Evolutionary conservation across 2,888 invertebrate species (phyloP), one percentile per base, ranked within the genome.

Genomic region (Orthonevra nobilis): DNA sequence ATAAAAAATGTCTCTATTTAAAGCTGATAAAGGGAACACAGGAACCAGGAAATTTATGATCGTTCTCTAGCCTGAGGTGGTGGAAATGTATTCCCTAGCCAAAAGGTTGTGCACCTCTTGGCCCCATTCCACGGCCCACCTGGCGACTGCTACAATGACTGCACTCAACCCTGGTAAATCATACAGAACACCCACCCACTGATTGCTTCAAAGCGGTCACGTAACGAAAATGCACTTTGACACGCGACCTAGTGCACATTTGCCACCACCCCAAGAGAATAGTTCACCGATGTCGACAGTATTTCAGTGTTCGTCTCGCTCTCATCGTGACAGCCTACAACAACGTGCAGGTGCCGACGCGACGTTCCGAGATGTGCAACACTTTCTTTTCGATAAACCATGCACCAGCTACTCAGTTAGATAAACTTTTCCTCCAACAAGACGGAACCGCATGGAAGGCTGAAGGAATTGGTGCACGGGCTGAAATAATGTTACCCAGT

Each of bases 141-240:
- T 20, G 36, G 17, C n/a, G n/a, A n/a, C n/a, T n/a, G n/a, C n/a
- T n/a, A 6, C 14, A 30, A 19, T 12, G 17, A 9, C 20, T 9
- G 12, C 23, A 23, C 1, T 23, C 26, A 17, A 6, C 15, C 26
- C 34, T 34, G 38, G 23, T 42, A 10, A 42, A 64, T 52, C 32
- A 42, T 52, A 42, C 64, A 52, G 6, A 38, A 20, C 52, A 34
- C 34, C 44, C 40, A 28, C 15, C 26, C 44, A 34, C 40, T 36
- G 10, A 19, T 42, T 56, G 48, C 20, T 38, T 19, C 54, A 48
- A 38, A 48, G 46, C 38, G 56, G 46, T 68, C 66, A 38, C 48
- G 61, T n/a, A 66, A 63, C 54, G 69, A 50, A 69, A 69, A 61
- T 69, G 69, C 54, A 75, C 69, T 63, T 56, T 69, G 74, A 50